Evolutionary conservation across 2,113 vertebrate species (phyloP), one percentile per base, ranked within the genome.

Genomic region (Podiceps cristatus): DNA sequence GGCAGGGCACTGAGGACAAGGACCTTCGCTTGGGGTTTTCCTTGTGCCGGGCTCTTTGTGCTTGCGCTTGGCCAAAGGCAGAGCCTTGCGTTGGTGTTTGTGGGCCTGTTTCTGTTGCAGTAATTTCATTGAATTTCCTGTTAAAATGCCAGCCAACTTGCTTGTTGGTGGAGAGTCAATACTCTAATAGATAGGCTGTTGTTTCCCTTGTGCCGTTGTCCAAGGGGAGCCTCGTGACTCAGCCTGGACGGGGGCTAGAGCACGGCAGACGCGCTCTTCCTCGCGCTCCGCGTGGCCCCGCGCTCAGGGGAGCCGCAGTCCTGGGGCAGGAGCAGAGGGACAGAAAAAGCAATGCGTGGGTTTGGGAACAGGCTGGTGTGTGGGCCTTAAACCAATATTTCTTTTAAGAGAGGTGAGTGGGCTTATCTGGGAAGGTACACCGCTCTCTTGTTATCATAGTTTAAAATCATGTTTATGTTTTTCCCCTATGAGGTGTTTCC

Each of bases 61-160:
- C 63, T 74, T 0, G 0, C 2, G 2, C 68, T 75, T 52, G 66
- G 27, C 45, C 42, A 8, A 24, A 49, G 68, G 59, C 94, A 84
- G 50, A 89, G 85, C 74, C n/a, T 31, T 19, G 85, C 37, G 59
- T 73, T 87, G 92, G 87, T 82, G 93, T 92, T 56, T 5, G 31
- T 52, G 93, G 88, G 92, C 85, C 14, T 42, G 90, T 74, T 93
- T 83, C 92, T 80, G 67, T 50, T 81, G 88, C 73, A 86, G 79
- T 40, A 3, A 62, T 84, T 72, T 49, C 60, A 31, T 33, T 92
- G 94, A 52, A 37, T 93, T 93, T 96, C 95, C 94, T 86, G 94
- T 95, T 92, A 10, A 86, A 95, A 84, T 95, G 94, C 88, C 82
- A 91, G 92, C 75, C 95, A 92, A 1, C 55, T 74, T 10, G 20